These are phyloP conservation scores for Netelia inedita DNA, from an alignment of 2,888 invertebrate species.

Conservation along the genomic window DNA sequence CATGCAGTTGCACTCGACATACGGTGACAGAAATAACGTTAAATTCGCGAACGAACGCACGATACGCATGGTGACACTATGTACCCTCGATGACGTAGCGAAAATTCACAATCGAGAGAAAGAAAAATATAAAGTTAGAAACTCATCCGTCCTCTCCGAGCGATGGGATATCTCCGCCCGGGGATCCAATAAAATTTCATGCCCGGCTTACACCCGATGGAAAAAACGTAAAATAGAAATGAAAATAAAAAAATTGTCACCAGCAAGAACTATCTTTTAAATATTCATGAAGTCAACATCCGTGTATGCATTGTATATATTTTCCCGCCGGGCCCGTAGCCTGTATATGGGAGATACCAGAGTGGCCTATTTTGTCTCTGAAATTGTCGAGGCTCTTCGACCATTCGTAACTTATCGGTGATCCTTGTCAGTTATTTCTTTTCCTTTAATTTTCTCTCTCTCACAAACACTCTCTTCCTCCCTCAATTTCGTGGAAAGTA, in stretches of 20 bases:
- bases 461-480: background rate
- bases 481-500: slow-evolving; percentile 12
- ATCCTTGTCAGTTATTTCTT: slow-evolving; percentile 8
- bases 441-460: background rate
- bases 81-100: background rate
- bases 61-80: background rate
- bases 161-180: background rate
- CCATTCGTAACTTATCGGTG: slow-evolving; percentile 10
- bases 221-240: background rate
- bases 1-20: background rate
- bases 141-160: background rate
- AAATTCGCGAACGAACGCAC: background rate
- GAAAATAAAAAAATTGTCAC: slow-evolving; percentile 8
- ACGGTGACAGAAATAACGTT: background rate
- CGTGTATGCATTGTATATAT: background rate
- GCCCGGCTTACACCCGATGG: background rate
- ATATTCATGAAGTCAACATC: slow-evolving; percentile 29
- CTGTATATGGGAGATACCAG: background rate
- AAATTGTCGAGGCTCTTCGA: slow-evolving; percentile 20
- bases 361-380: slow-evolving; percentile 30
- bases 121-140: background rate
- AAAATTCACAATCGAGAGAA: background rate
- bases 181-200: slow-evolving; percentile 31
- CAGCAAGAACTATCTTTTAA: slow-evolving; percentile 2
- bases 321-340: background rate